These are phyloP conservation scores for Akabosia matsudoensis DNA, from an alignment of 1,140 invertebrate genomes.

Conservation along the genomic window DNA sequence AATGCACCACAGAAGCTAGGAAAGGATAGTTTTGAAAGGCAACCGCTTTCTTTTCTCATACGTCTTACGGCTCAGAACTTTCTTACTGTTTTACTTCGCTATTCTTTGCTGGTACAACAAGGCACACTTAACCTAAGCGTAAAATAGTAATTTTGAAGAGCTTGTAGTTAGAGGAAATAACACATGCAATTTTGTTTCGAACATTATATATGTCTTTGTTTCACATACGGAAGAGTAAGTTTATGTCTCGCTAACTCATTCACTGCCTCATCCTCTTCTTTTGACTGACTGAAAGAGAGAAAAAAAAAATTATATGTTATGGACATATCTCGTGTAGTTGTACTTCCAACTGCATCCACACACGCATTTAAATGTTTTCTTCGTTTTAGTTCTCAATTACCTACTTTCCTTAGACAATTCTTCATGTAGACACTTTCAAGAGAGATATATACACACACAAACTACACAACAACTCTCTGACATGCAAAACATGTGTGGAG, in stretches of 20 bases:
- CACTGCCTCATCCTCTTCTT: not conserved
- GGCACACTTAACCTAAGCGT: not conserved
- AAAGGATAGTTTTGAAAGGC: conserved; percentile 1
- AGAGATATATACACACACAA: not conserved
- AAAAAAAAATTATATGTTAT: not conserved
- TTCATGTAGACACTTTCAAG: too few relatives aligned
- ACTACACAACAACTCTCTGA: not conserved
- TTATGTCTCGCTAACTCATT: not conserved
- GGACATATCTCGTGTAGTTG: not conserved
- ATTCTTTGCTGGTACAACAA: not conserved
- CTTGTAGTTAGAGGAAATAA: not conserved
- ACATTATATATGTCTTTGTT: not conserved
- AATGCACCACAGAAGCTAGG: not conserved
- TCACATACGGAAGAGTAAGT: not conserved
- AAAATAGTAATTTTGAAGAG: not conserved
- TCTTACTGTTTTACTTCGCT: not conserved
- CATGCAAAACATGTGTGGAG: not conserved
- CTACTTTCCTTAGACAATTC: too few relatives aligned
- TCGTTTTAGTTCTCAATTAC: too few relatives aligned
- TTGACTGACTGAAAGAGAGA: too few relatives aligned
- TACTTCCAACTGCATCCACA: not conserved
- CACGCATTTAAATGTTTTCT: not conserved
- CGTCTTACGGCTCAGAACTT: not conserved
- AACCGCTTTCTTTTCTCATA: not conserved
- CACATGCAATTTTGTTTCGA: not conserved